A percentile compares a stretch with the other conserved stretches of the same genome.
phyloP scores from a whole-genome alignment of 2,888 invertebrate species.

The Apoderus coryli region DNA sequence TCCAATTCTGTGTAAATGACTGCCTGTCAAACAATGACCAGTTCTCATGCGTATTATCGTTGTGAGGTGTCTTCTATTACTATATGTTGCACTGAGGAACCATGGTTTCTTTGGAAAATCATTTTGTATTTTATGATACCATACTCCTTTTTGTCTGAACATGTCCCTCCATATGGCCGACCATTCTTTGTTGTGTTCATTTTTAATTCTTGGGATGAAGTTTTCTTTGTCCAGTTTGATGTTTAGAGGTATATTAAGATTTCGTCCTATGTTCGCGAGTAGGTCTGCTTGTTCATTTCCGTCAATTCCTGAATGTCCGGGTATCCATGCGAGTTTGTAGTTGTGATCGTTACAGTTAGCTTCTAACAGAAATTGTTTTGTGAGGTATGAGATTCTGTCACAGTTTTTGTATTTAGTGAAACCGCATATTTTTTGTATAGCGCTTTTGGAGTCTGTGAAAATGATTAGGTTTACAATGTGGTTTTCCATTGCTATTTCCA shows the following conservation, averaged over 20 bases:
- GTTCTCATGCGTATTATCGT: neutral
- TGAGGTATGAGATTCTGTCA: neutral
- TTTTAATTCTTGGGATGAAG: neutral
- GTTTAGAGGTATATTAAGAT: neutral
- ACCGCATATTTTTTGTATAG: conserved; percentile 1
- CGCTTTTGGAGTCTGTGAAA: conserved; percentile 2
- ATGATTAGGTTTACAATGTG: neutral
- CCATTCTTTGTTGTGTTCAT: neutral
- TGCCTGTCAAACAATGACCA: neutral
- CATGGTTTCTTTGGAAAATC: conserved; percentile 3
- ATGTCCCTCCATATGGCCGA: neutral
- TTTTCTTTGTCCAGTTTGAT: neutral
- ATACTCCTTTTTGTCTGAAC: neutral
- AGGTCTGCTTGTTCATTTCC: conserved; percentile 1
- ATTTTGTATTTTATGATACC: neutral
- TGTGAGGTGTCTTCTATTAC: conserved; percentile 1
- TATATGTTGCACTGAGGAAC: neutral
- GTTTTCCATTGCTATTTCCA: neutral
- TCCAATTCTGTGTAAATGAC: neutral
- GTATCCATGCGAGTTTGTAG: neutral
- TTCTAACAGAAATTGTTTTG: conserved; percentile 1
- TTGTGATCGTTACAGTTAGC: neutral
- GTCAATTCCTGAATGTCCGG: neutral
- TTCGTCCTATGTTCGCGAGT: neutral
- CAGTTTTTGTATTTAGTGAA: too few species aligned